phyloP scores from a whole-genome alignment of 2,113 vertebrate species.

The Hippocampus abdominalis region DNA sequence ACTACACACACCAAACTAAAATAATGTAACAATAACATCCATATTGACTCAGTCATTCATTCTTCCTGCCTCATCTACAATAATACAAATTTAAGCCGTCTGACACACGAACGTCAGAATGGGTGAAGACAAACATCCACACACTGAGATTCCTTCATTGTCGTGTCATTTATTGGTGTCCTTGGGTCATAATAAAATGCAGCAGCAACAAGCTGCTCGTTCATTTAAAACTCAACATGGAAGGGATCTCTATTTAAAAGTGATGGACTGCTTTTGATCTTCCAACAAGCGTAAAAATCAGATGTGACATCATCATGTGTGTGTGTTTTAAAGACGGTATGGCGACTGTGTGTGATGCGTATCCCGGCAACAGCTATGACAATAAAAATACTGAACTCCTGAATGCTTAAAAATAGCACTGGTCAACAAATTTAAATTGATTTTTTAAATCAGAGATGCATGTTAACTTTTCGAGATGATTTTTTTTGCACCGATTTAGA shows the following conservation, averaged over 20 bases:
- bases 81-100: neutral
- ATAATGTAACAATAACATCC: too few relatives aligned
- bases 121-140: neutral
- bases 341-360: neutral
- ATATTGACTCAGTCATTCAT: too few relatives aligned
- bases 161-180: neutral
- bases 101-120: neutral
- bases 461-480: too few relatives aligned
- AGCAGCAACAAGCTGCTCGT: neutral
- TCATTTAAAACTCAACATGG: neutral
- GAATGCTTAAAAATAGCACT: neutral
- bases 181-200: neutral
- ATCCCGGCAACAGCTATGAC: neutral
- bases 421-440: too few relatives aligned
- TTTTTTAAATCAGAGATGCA: too few relatives aligned
- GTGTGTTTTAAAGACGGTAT: neutral
- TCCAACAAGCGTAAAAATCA: neutral
- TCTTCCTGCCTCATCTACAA: neutral
- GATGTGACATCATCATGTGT: neutral
- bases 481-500: too few relatives aligned
- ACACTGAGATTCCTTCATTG: neutral
- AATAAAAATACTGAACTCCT: neutral
- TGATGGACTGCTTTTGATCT: neutral
- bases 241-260: neutral
- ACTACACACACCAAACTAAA: too few relatives aligned